Evolutionary conservation across 2,888 invertebrate genomes (phyloP).

Genomic region (Dolichopus griseipennis): DNA sequence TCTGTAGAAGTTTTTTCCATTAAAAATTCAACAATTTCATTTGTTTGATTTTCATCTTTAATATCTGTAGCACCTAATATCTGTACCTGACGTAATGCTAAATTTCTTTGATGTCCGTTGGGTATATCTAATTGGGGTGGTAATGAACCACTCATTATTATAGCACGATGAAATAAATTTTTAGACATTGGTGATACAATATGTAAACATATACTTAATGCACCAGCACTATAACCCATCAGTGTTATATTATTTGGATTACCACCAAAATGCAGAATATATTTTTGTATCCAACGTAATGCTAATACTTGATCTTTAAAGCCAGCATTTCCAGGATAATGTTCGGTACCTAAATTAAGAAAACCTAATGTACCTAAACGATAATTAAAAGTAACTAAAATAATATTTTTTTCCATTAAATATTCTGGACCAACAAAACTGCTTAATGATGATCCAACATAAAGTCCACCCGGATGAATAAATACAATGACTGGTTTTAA

Average conservation of each 20-base stretch:
- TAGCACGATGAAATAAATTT: constrained; percentile 48
- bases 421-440: constrained; percentile 48
- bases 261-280: constrained; percentile 49
- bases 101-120: constrained; percentile 38
- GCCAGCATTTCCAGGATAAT: constrained; percentile 50
- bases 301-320: constrained; percentile 50
- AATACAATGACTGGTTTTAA: constrained; percentile 51
- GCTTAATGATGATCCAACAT: constrained; percentile 41
- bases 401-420: constrained; percentile 50
- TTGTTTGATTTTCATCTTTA: constrained; percentile 32
- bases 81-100: constrained; percentile 45
- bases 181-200: constrained; percentile 36
- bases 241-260: constrained; percentile 47
- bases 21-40: constrained; percentile 44
- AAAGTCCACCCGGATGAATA: constrained; percentile 58
- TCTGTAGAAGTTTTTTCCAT: constrained; percentile 29
- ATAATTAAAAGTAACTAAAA: constrained; percentile 54
- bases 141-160: constrained; percentile 46
- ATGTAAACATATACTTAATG: constrained; percentile 29
- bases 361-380: constrained; percentile 49
- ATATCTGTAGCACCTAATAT: constrained; percentile 40
- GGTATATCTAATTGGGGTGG: constrained; percentile 33
- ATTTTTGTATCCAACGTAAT: constrained; percentile 47
- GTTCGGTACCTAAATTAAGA: constrained; percentile 45
- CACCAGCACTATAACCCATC: constrained; percentile 42